Evolutionary conservation across 2,888 invertebrate genomes (phyloP), one percentile per base, ranked within the genome.

Genomic region (Folsomia candida): DNA sequence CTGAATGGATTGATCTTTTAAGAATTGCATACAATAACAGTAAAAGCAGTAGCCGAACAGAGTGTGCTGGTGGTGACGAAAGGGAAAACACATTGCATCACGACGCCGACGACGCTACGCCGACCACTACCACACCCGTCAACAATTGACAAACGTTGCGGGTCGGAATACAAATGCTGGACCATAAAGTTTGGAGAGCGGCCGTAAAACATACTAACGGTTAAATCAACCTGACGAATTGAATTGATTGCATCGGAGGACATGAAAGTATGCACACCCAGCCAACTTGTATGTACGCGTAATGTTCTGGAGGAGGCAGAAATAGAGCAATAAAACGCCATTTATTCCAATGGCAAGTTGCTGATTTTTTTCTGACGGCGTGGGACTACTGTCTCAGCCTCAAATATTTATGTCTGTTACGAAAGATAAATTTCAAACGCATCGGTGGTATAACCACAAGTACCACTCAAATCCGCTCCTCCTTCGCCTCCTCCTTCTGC

Each of bases 261-360:
- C n/a, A n/a, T 20, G 57, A 22, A 22, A 57, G n/a, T 6, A 57
- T 22, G 22, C 57, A 57, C n/a, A 4, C 57, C n/a, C n/a, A 57
- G 22, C 57, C 20, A n/a, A n/a, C 57, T n/a, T 57, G 57, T 9
- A 37, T 37, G 4, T 37, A 4, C 4, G 37, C 37, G 14, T 4
- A 37, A 37, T 14, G 20, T 47, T 9, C 47, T 47, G 54, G n/a
- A 54, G 27, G 28, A 61, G 14, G 29, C 26, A 61, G 27, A 28
- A 61, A 61, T 61, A 61, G 61, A 61, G 61, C 61, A 61, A 61
- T 61, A 61, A 61, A 61, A 26, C 61, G 27, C 18, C 28, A 61
- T 61, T 61, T 29, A 61, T 59, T 59, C 26, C 22, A 22, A 4
- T 24, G 6, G 4, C 22, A 59, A 59, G 14, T 3, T 59, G 14